Percentiles rank a stretch among this genome's conserved stretches.
Conservation (phyloP, 2,113 vertebrate species). For the Vulpes lagopus region DNA sequence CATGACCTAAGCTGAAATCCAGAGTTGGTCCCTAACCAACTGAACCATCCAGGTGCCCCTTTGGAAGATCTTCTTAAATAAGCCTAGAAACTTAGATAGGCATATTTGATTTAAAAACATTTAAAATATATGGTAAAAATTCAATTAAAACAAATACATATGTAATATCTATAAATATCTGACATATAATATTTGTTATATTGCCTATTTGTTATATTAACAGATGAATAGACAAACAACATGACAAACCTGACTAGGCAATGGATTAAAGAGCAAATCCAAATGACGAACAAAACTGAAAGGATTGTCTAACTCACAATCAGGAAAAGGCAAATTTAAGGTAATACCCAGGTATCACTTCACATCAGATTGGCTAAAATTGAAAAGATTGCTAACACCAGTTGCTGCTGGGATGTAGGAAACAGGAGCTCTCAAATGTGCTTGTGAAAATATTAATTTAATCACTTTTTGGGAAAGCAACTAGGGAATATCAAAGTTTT, state of each 20-base stretch:
- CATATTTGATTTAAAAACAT: not conserved
- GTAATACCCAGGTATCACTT: not conserved
- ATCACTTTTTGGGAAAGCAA: not conserved
- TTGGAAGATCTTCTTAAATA: not conserved
- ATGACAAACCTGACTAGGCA: not conserved
- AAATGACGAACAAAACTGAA: not conserved
- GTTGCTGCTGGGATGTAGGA: not conserved
- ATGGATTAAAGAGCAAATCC: not conserved
- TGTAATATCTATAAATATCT: not conserved
- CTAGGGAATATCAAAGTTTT: not conserved
- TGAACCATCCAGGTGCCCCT: too few relatives aligned
- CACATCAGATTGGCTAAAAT: not conserved
- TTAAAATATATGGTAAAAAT: not conserved
- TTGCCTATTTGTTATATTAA: not conserved
- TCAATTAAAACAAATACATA: not conserved
- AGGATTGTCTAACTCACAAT: not conserved
- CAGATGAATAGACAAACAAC: not conserved
- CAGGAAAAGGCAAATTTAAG: not conserved
- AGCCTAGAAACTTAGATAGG: not conserved
- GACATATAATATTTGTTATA: not conserved
- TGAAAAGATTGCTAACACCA: not conserved
- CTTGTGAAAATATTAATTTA: not conserved
- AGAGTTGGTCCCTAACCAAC: too few relatives aligned
- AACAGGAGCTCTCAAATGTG: not conserved
- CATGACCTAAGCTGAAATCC: too few relatives aligned